Evolutionary conservation across 2,888 invertebrate genomes (phyloP).

Genomic region (Tipula helvola): DNA sequence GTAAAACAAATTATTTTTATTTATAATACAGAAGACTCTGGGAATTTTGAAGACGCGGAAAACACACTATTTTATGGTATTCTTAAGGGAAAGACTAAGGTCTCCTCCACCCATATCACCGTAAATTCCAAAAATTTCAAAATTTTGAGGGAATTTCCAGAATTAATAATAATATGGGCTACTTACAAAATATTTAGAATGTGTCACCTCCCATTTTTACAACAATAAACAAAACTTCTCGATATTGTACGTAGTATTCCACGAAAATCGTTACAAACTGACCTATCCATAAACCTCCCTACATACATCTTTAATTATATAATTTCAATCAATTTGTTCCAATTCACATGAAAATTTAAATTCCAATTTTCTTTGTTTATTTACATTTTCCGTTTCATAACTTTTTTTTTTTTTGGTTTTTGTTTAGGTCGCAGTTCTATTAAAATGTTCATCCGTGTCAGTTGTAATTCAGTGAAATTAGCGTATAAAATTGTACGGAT

Average conservation of each 20-base stretch:
- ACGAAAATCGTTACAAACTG: not conserved
- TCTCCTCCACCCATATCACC: too few relatives aligned
- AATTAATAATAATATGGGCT: too few relatives aligned
- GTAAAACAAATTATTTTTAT: too few relatives aligned
- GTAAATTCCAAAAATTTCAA: too few relatives aligned
- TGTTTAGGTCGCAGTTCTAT: not conserved
- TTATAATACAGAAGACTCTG: too few relatives aligned
- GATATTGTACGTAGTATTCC: not conserved
- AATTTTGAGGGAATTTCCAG: too few relatives aligned
- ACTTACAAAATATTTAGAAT: too few relatives aligned
- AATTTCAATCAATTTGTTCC: not conserved
- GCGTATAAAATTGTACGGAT: not conserved
- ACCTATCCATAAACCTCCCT: not conserved
- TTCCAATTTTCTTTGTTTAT: not conserved
- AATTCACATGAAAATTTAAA: not conserved
- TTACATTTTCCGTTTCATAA: not conserved
- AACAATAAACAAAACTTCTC: too few relatives aligned
- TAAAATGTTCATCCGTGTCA: not conserved
- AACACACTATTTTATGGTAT: too few relatives aligned
- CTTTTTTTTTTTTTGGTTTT: not conserved
- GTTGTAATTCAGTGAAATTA: not conserved
- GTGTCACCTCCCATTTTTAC: too few relatives aligned
- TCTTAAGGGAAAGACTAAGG: too few relatives aligned
- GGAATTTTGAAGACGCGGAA: too few relatives aligned
- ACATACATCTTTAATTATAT: not conserved